Conservation (phyloP, 2,113 vertebrate genomes). For the Paraplagusia blochii region DNA sequence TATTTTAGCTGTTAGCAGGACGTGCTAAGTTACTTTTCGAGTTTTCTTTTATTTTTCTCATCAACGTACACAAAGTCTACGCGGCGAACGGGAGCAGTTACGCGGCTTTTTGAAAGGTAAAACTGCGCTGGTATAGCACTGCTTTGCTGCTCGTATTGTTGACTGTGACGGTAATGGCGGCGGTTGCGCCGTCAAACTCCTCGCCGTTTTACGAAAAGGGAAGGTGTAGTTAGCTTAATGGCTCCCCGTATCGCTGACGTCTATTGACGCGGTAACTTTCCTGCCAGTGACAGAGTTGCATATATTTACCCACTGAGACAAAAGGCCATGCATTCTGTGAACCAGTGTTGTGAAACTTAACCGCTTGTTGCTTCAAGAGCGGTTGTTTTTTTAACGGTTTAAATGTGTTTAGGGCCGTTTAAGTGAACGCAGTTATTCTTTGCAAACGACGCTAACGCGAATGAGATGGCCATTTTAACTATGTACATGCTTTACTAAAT, state of each 20-base stretch:
- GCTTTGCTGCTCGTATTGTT: constrained; percentile 15
- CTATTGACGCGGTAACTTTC: constrained; percentile 80
- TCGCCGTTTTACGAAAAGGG: constrained; percentile 68
- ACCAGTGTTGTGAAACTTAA: constrained; percentile 19
- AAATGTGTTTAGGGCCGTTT: too few species aligned
- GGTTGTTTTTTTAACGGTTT: constrained; percentile 38
- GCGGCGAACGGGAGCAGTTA: constrained; percentile 45
- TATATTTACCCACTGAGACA: constrained; percentile 70
- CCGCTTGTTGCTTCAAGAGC: not conserved
- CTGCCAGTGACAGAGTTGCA: constrained; percentile 78
- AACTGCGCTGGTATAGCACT: constrained; percentile 10
- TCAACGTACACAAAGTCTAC: constrained; percentile 43
- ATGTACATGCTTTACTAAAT: too few species aligned
- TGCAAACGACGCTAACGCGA: constrained; percentile 29
- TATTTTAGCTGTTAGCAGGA: constrained; percentile 64
- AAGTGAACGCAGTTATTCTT: constrained; percentile 23
- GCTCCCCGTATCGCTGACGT: constrained; percentile 81
- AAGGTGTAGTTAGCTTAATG: constrained; percentile 78
- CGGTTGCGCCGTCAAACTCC: constrained; percentile 58
- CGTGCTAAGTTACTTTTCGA: constrained; percentile 51
- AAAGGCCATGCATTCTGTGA: constrained; percentile 50
- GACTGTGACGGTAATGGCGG: constrained; percentile 68
- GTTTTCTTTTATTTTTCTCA: constrained; percentile 20
- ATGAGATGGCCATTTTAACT: constrained; percentile 3
- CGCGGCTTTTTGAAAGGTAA: constrained; percentile 65